A percentile compares a stretch with the other conserved stretches of the same genome.
These are phyloP conservation scores for Arizona elegans DNA, from an alignment of 2,113 vertebrate species.

Conservation along the genomic window DNA sequence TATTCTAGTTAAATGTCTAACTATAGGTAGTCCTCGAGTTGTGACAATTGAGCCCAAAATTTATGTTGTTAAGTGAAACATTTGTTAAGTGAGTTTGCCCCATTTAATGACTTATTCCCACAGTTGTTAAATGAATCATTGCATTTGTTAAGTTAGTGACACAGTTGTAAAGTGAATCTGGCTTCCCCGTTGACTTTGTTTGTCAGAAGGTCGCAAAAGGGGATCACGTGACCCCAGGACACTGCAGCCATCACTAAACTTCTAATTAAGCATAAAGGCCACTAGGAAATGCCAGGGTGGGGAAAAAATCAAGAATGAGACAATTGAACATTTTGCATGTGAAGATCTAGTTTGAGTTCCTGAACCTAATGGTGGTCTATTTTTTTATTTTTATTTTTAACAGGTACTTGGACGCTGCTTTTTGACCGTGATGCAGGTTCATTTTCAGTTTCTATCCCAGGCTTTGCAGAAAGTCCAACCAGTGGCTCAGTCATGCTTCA, in stretches of 20 bases:
- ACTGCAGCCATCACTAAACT: too few relatives aligned
- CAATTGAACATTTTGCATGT: not conserved
- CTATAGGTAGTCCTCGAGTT: too few relatives aligned
- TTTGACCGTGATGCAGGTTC: conserved; percentile 97
- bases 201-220: too few relatives aligned
- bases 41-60: too few relatives aligned
- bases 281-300: not conserved
- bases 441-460: conserved; percentile 97
- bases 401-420: conserved; percentile 96
- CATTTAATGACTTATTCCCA: too few relatives aligned
- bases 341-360: not conserved
- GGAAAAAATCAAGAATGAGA: not conserved
- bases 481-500: conserved; percentile 92
- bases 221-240: too few relatives aligned
- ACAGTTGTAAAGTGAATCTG: too few relatives aligned
- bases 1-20: not conserved
- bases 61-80: too few relatives aligned
- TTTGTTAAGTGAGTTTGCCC: too few relatives aligned
- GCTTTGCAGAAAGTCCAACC: conserved; percentile 96
- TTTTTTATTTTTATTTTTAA: conserved; percentile 21
- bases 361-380: conserved; percentile 14
- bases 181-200: too few relatives aligned
- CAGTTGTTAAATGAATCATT: too few relatives aligned
- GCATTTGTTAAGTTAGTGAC: too few relatives aligned
- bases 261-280: not conserved